A percentile compares a stretch with the other conserved stretches of the same genome.
These are phyloP conservation scores for Micromussa lordhowensis DNA, from an alignment of 92 coral and sea anemone species.

Conservation along the genomic window DNA sequence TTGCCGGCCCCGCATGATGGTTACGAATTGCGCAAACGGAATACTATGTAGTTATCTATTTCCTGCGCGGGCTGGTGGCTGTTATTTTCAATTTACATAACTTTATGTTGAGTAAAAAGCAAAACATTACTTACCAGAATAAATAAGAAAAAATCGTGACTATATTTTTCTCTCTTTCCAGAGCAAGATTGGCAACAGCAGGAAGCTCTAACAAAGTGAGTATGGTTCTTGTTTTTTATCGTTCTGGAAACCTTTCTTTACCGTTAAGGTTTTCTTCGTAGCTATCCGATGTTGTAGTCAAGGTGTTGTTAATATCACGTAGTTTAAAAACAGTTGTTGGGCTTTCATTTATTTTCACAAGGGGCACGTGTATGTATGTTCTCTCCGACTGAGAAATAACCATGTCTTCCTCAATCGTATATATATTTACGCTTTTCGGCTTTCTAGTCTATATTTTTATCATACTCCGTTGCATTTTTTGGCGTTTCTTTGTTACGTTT, in stretches of 20 bases:
- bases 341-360: neutral
- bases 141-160: slow-evolving; percentile 6
- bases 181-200: slow-evolving; percentile 10
- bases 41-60: neutral
- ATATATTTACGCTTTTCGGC: neutral
- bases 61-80: neutral
- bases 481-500: neutral
- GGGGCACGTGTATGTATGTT: neutral
- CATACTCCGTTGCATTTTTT: neutral
- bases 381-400: neutral
- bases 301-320: neutral
- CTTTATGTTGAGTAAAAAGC: slow-evolving; percentile 17
- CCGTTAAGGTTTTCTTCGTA: neutral
- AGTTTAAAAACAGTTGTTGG: neutral
- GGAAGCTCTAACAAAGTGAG: slow-evolving; percentile 22
- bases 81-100: slow-evolving; percentile 29
- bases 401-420: neutral
- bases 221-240: neutral
- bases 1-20: neutral
- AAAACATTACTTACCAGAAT: slow-evolving; percentile 6
- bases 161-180: slow-evolving; percentile 6
- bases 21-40: neutral
- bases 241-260: neutral
- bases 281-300: neutral
- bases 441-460: neutral